These are phyloP conservation scores for Mus caroli DNA, from an alignment of 2,797 vertebrate genomes.

Conservation along the genomic window DNA sequence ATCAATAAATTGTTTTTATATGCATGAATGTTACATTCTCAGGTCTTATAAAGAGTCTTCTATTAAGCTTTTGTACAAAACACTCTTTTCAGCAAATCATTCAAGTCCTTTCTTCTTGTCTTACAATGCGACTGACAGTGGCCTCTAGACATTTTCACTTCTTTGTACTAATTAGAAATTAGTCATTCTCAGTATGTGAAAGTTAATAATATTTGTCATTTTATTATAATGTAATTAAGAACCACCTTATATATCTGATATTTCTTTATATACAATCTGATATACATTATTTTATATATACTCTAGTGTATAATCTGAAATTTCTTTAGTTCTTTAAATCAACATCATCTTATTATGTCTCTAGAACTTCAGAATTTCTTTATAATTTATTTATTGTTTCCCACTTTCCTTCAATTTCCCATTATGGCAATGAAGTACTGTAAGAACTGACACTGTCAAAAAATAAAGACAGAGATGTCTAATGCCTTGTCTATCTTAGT, in stretches of 20 bases:
- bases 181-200: background rate
- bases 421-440: background rate
- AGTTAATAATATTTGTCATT: background rate
- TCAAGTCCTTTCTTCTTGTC: background rate
- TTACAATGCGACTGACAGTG: background rate
- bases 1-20: background rate
- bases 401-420: background rate
- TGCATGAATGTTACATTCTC: background rate
- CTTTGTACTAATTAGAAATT: background rate
- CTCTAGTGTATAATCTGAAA: background rate
- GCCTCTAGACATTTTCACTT: background rate
- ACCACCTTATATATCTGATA: background rate
- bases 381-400: background rate
- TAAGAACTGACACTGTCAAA: background rate
- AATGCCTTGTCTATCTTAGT: background rate
- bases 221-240: background rate
- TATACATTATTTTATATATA: background rate
- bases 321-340: background rate
- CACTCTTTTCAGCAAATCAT: background rate
- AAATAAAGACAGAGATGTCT: background rate
- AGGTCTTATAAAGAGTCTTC: background rate
- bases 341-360: background rate
- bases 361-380: background rate
- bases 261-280: background rate
- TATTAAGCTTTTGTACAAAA: background rate